Evolutionary conservation across 2,797 vertebrate genomes (phyloP), one percentile per base, ranked within the genome.

Genomic region (Lutjanus campechanus): DNA sequence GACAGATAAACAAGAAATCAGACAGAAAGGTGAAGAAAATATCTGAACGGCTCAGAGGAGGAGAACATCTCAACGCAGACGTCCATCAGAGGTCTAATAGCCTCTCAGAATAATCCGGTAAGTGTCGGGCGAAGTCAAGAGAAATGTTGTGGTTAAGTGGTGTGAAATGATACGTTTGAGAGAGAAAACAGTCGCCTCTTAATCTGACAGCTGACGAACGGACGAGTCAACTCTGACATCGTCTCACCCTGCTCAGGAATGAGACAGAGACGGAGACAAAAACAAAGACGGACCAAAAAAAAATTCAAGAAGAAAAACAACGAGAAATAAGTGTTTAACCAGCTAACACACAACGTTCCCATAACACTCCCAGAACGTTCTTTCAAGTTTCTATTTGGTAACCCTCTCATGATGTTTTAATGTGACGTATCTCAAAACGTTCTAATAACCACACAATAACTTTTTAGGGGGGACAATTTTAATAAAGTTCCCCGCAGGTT

Each of bases 141-240:
- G 68, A 76, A 58, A 54, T 51, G 65, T 67, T 51, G 65, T 67
- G 65, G 70, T 73, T 77, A 70, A 40, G 63, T 64, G 29, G 41
- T 11, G 68, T 62, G 64, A 89, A 86, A 85, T 60, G 22, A 86
- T 67, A 85, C 11, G 86, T 83, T 83, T 83, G 40, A 41, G 77
- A 75, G 74, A 47, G 75, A 72, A 82, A 68, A 79, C 81, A 51
- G 46, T 13, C 22, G 40, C 44, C 69, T 11, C 73, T 59, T 76
- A 79, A 86, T 89, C 84, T 71, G 66, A 76, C 83, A 87, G 73
- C 20, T 40, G 73, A 73, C 6, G 82, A 73, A 22, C 54, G 11
- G 17, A 58, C 3, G 76, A 87, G 58, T 68, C 76, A 5, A 20
- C 67, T n/a, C n/a, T n/a, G n/a, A n/a, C n/a, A n/a, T n/a, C n/a